Conservation (phyloP, 2,888 invertebrate genomes). For the Slavum lentiscoides region DNA sequence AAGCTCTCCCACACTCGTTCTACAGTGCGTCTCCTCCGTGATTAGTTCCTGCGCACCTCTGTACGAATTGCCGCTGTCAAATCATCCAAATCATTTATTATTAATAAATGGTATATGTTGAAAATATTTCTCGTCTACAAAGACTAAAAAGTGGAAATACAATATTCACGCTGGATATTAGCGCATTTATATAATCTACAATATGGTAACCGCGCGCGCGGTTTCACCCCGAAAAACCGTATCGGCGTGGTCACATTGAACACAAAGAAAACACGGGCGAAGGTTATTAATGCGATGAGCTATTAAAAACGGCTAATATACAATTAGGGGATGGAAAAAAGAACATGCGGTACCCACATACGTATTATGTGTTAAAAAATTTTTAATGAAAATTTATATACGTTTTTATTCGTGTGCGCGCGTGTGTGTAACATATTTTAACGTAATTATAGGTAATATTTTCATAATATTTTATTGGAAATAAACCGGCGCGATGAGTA, state of each 20-base stretch:
- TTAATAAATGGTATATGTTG: no score
- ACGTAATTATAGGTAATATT: constrained; percentile 25
- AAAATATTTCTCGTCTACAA: no score
- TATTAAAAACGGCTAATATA: constrained; percentile 6
- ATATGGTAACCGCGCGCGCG: no score
- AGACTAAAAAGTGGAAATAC: no score
- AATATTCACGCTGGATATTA: not conserved
- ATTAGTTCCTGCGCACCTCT: no score
- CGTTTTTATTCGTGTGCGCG: not conserved
- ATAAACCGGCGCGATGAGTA: not conserved
- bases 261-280: constrained; percentile 9
- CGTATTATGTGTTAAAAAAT: not conserved
- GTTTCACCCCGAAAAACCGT: constrained; percentile 19
- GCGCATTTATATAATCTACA: no score
- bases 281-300: no score
- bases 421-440: constrained; percentile 12
- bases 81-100: no score
- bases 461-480: constrained; percentile 2
- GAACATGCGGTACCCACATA: constrained; percentile 43
- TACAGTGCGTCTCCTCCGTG: no score
- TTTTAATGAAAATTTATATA: constrained; percentile 48
- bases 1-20: no score
- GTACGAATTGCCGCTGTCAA: no score
- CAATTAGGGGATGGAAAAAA: constrained; percentile 9
- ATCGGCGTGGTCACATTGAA: not conserved